Evolutionary conservation across 2,888 invertebrate genomes (phyloP), one percentile per base, ranked within the genome.

Genomic region (Chesias legatella): DNA sequence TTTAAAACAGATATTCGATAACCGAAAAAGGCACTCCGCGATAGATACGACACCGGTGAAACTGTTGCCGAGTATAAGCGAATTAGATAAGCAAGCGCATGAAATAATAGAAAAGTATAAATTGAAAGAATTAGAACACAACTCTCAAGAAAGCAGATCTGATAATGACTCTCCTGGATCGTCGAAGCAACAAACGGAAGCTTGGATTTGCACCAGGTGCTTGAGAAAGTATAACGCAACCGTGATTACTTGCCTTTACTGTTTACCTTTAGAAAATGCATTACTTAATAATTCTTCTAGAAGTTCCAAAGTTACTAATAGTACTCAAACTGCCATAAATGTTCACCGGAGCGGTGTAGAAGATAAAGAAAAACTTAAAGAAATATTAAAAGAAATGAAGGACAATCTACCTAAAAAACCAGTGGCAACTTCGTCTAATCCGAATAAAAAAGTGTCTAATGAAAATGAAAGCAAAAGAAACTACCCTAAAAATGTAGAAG

Each of bases 341-440:
- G 48, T 37, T 28, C 30, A 43, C 10, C 54, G 51, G 8, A 62
- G 42, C 32, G 57, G 51, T 36, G 23, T 44, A 11, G 64, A 90
- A 53, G 91, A 91, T 58, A 90, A 90, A 60, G 90, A 90, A 63
- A 89, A 89, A 65, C 75, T 94, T 17, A 91, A 91, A 67, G 92
- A 92, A 73, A 92, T 93, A 90, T 72, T 94, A 48, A 93, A 93
- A 61, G 93, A 94, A 82, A 93, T 94, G 92, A 94, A 93, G 73
- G 91, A 94, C 69, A 93, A 93, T 7, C 75, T 94, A 45, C 92
- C 93, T 0, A 92, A 91, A 62, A 88, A 90, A 54, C 68, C 89
- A 11, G 90, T 89, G 52, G 73, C 78, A 21, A 79, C 64, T 36
- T 43, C 38, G 21, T 27, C 30, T 10, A 10, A 17, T 8, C 20